Evolutionary conservation across 2,888 invertebrate species (phyloP), one percentile per base, ranked within the genome.

Genomic region (Lasioglossum villosulum): DNA sequence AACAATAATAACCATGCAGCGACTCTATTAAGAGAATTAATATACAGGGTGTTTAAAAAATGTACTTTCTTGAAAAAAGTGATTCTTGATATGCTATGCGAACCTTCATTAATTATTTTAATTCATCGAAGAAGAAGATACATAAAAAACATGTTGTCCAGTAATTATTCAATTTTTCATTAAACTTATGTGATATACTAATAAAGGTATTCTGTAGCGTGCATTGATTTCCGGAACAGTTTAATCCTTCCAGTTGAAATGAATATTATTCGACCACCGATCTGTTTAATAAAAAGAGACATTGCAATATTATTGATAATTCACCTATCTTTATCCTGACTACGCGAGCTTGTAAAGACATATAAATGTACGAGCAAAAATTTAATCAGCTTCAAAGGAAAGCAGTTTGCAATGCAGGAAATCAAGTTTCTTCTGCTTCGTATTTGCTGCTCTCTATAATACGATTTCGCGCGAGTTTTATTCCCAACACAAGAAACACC

Each of bases 391-490:
- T 19, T 27, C 19, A 27, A 19, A 75, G 59, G 12, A 42, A 30
- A 30, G 2, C 63, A 42, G 27, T 63, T 23, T 5, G 39, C 19
- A 4, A 8, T 23, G 0, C 37, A 8, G 6, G 19, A 48, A 48
- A 52, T n/a, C 8, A 63, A 34, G 34, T 27, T 19, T 42, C 19
- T n/a, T 34, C 8, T 14, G 34, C 5, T n/a, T 1, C 45, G 66
- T 6, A n/a, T 30, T 66, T 42, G 23, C 23, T 30, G 23, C 75
- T 6, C 45, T 71, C 39, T 71, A 56, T 68, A 39, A 78, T 71
- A 52, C 78, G 52, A 78, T 78, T 78, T 78, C 71, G 23, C 52
- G 27, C 19, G 42, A 56, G 37, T 23, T 71, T 78, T 52, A 78
- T 78, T 56, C 52, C 39, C 39, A 42, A 42, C 66, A 48, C 66